Conservation (phyloP, 2,113 vertebrate genomes). For the Pedetes capensis region DNA sequence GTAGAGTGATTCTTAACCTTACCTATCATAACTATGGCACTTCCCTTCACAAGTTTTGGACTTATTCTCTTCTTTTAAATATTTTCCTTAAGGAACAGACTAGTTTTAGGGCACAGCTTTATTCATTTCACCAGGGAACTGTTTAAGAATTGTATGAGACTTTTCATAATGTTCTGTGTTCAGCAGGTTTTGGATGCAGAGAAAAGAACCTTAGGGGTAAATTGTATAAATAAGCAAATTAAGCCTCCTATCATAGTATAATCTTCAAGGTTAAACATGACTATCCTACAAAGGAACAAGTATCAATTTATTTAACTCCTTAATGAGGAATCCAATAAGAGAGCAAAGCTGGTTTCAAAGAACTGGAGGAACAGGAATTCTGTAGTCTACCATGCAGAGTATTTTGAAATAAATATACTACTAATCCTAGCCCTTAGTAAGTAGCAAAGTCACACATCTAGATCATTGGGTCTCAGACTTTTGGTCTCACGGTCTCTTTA, state of each 20-base stretch:
- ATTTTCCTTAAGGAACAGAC: background rate
- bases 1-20: background rate
- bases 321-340: background rate
- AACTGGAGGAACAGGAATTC: background rate
- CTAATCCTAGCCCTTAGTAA: background rate
- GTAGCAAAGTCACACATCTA: background rate
- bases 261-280: background rate
- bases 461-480: background rate
- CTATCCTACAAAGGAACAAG: background rate
- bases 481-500: background rate
- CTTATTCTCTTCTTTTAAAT: background rate
- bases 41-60: background rate
- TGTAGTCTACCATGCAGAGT: background rate
- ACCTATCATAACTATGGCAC: background rate
- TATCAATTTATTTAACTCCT: background rate
- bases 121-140: too few relatives aligned
- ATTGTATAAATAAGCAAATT: background rate
- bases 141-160: too few relatives aligned
- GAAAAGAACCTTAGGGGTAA: background rate
- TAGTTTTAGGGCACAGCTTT: background rate
- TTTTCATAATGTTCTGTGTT: background rate
- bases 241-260: background rate
- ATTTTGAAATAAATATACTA: background rate
- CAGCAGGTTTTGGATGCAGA: background rate
- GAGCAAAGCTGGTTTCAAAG: background rate